These are phyloP conservation scores for Hippopotamyrus pictus DNA, from an alignment of 2,797 vertebrate genomes.

Conservation along the genomic window DNA sequence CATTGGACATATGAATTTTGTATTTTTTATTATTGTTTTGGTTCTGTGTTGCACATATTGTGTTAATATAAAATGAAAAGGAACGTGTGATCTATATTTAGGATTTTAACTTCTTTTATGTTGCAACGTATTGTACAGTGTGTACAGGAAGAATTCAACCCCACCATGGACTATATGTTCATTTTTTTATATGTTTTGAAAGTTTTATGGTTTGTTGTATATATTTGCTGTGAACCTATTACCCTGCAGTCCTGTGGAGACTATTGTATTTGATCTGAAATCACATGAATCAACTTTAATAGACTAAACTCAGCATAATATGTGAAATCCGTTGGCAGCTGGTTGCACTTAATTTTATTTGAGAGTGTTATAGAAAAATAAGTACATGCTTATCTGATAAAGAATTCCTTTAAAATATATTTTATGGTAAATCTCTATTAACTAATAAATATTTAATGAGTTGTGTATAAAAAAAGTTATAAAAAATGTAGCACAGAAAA, in stretches of 20 bases:
- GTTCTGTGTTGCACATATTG: neutral
- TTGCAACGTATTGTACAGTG: neutral
- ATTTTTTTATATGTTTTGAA: neutral
- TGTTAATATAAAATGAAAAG: neutral
- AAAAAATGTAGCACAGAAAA: neutral
- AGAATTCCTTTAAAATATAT: neutral
- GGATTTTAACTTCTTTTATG: conserved; percentile 13
- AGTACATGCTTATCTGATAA: neutral
- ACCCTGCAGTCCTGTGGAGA: neutral
- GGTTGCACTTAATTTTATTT: neutral
- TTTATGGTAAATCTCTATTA: neutral
- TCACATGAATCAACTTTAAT: neutral
- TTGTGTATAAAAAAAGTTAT: neutral
- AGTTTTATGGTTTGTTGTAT: neutral
- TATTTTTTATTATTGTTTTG: conserved; percentile 14
- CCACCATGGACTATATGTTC: neutral
- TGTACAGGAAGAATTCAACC: conserved; percentile 7
- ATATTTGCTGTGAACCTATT: neutral
- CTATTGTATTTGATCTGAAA: conserved; percentile 4
- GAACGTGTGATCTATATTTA: neutral
- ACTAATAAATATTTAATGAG: neutral
- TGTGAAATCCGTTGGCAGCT: neutral
- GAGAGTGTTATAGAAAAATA: neutral
- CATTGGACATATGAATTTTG: neutral
- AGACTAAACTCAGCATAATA: neutral